Base-by-base conservation (phyloP, 2,797 vertebrate genomes). In the Hemibagrus guttatus region DNA sequence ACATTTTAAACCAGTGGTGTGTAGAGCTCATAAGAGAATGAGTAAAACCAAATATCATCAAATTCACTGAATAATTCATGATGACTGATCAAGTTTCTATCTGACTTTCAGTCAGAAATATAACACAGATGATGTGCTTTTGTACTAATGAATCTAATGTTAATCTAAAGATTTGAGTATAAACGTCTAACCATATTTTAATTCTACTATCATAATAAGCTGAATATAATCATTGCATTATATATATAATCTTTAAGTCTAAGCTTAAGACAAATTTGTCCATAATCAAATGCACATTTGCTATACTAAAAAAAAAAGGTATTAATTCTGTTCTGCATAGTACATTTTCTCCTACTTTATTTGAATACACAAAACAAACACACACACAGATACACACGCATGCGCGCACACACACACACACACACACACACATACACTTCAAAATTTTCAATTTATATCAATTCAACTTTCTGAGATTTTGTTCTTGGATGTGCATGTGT, bases 1-100 rank as follows among this genome's bases (percentile, higher is more conserved):
- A 61, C 58, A 79, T 59, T 79, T 79, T 23, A 79, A 58, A 79
- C 59, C 76, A 79, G 56, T 59, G 54, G 76, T 58, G 76, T 39
- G 54, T 35, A 58, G 28, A 11, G 56, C 39, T 79, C 6, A 59
- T 31, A 31, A 58, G 13, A 79, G 19, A 13, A 79, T 31, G 19
- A 39, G 4, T 17, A 2, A 61, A 80, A 58, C 6, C 52, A 58
- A 59, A 31, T 31, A 75, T n/a, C 31, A 52, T 54, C 13, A 79
- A 35, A 58, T 23, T 79, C 76, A 79, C 19, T 79, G 19, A 79
- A 58, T 79, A 23, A 79, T 39, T 35, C 19, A 39, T 59, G 21
- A 79, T 39, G 54, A 56, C 1, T 35, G 31, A 61, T 80, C 31
- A 61, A 61, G 5, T 12, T 23, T 21, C n/a, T 31, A 16, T 56